A percentile compares a stretch with the other conserved stretches of the same genome.
phyloP scores from a whole-genome alignment of 2,888 invertebrate species.

The Harpalus rubripes region DNA sequence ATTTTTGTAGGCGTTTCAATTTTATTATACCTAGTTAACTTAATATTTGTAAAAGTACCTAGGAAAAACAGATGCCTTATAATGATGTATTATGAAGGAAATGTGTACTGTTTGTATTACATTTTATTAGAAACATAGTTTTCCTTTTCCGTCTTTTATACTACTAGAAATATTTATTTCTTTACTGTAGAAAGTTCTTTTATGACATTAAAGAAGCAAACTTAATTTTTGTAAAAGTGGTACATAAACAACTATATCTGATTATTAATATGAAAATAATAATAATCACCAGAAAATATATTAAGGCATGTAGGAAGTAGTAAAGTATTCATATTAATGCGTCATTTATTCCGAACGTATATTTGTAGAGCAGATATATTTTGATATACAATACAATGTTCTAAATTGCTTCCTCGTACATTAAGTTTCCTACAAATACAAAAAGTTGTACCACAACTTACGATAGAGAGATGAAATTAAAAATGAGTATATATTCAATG shows the following conservation, averaged over 20 bases:
- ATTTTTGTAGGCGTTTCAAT: too few relatives aligned
- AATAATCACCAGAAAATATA: neutral
- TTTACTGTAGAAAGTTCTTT: neutral
- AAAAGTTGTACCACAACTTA: neutral
- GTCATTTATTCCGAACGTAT: neutral
- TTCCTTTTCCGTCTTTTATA: too few relatives aligned
- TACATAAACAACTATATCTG: neutral
- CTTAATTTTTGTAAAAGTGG: neutral
- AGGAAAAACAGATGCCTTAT: too few relatives aligned
- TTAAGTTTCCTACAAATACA: neutral
- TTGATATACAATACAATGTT: neutral
- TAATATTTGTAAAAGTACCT: too few relatives aligned
- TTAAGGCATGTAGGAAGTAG: neutral
- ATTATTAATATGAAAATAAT: constrained; percentile 1
- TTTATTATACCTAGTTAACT: too few relatives aligned
- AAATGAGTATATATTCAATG: too few relatives aligned
- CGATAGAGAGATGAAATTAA: too few relatives aligned
- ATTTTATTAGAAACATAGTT: too few relatives aligned
- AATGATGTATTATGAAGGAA: too few relatives aligned
- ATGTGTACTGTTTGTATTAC: too few relatives aligned
- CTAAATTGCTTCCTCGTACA: neutral
- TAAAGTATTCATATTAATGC: neutral
- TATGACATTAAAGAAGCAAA: neutral
- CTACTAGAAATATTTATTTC: neutral
- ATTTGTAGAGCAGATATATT: neutral